A percentile compares a stretch with the other conserved stretches of the same genome.
Evolutionary conservation across 2,888 invertebrate genomes (phyloP).

Genomic region (Biston betularia): DNA sequence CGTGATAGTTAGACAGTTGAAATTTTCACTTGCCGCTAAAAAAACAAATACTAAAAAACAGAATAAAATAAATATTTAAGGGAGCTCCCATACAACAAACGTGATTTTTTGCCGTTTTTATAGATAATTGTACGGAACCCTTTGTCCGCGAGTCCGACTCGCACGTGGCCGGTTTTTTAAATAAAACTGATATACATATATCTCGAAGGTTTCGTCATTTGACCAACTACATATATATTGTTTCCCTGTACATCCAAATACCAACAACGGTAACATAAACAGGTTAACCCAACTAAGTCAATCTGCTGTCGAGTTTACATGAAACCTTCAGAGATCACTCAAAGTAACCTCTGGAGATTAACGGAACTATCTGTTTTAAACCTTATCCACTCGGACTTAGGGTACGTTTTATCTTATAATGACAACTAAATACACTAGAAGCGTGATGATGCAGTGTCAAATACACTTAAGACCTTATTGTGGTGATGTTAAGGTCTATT

Average conservation of each 20-base stretch:
- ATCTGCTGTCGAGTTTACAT: constrained; percentile 69
- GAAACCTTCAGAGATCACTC: constrained; percentile 38
- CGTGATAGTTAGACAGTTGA: too few relatives aligned
- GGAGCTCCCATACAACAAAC: too few relatives aligned
- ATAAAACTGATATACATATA: too few relatives aligned
- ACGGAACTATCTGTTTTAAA: constrained; percentile 4
- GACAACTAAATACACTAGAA: neutral
- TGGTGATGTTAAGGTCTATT: neutral
- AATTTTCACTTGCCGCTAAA: too few relatives aligned
- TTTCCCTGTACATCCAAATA: constrained; percentile 20
- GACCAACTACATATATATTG: neutral
- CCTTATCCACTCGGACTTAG: neutral
- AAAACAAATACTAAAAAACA: too few relatives aligned
- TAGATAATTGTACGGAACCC: too few relatives aligned
- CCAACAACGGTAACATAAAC: constrained; percentile 52
- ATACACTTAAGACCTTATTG: neutral
- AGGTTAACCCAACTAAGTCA: constrained; percentile 61
- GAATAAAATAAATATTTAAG: too few relatives aligned
- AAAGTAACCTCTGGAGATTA: constrained; percentile 12
- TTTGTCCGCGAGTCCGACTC: too few relatives aligned
- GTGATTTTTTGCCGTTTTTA: too few relatives aligned
- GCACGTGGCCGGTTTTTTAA: too few relatives aligned
- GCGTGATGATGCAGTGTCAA: neutral
- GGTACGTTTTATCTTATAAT: constrained; percentile 2
- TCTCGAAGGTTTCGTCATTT: neutral